Base-by-base conservation (phyloP, 2,888 invertebrate genomes). In the Volucella bombylans region DNA sequence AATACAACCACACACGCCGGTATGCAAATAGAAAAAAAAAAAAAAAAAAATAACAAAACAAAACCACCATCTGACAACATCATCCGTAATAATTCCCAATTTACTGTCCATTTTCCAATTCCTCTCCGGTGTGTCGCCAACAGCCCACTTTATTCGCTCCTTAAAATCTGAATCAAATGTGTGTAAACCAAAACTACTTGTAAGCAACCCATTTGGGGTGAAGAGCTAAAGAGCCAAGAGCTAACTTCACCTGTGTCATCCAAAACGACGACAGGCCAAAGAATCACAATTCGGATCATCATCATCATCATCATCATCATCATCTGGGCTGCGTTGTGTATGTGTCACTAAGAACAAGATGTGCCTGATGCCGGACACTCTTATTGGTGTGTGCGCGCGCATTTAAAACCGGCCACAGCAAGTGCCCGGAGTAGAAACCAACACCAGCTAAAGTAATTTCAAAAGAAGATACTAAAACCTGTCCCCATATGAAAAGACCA, bases 191-290 rank as follows among this genome's bases (percentile, higher is more conserved):
- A 82, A 77, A 54, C 65, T 50, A 64, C 62, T 11, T 9, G 62
- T 50, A 59, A 82, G 41, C 65, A 82, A 52, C 71, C 82, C 76
- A 82, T 71, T 82, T 78, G 73, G 12, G 57, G 31, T 57, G 6
- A 31, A 31, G 31, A 31, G 31, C 31, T 31, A 31, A 31, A 31
- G 31, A 31, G 38, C 39, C 14, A 49, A 47, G 52, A 59, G 74
- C 55, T 31, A 69, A 68, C 74, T 74, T 69, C 83, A 83, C 79
- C 83, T 83, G 83, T 83, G 74, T 69, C 83, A 74, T 69, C 65
- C 47, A 65, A 69, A 79, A 68, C 65, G 68, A 73, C 67, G 72
- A 67, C 77, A 78, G 62, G 12, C 59, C 2, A 12, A 55, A 49
- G 61, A 72, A 62, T 61, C 57, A 41, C 67, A 62, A 64, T 49